Evolutionary conservation across 2,797 vertebrate species (phyloP).

Genomic region (Micromesistius poutassou): DNA sequence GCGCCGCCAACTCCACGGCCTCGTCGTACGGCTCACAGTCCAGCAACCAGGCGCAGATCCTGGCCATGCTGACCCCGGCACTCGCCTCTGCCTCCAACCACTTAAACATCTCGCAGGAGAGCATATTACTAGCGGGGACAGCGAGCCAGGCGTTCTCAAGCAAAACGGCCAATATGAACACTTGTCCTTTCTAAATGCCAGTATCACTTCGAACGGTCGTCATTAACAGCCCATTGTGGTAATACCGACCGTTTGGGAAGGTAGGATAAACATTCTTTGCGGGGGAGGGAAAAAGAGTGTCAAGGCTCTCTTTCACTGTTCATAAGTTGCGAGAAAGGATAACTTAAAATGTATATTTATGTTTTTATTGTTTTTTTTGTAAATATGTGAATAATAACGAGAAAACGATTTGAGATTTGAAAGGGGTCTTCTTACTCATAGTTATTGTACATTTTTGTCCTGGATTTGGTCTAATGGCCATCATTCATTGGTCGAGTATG

Average conservation of each 20-base stretch:
- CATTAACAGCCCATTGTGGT: constrained; percentile 57
- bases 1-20: constrained; percentile 74
- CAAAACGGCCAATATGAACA: constrained; percentile 86
- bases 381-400: constrained; percentile 74
- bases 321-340: constrained; percentile 38
- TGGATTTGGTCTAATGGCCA: constrained; percentile 48
- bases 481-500: constrained; percentile 31
- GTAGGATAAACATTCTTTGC: constrained; percentile 76
- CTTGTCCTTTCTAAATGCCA: constrained; percentile 84
- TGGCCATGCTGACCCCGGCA: constrained; percentile 90
- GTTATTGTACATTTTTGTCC: constrained; percentile 26
- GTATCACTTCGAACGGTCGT: constrained; percentile 30
- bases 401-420: constrained; percentile 27
- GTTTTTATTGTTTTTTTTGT: constrained; percentile 54
- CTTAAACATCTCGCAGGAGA: constrained; percentile 85
- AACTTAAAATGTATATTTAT: constrained; percentile 76
- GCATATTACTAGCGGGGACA: constrained; percentile 71
- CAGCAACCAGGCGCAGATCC: constrained; percentile 85
- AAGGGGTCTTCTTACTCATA: constrained; percentile 36
- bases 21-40: constrained; percentile 77
- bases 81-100: constrained; percentile 86
- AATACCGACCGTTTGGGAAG: constrained; percentile 74
- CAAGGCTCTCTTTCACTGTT: constrained; percentile 43
- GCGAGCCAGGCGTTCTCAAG: constrained; percentile 83
- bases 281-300: constrained; percentile 50